These are phyloP conservation scores for Orchesella flavescens DNA, from an alignment of 2,888 invertebrate species.

Conservation along the genomic window DNA sequence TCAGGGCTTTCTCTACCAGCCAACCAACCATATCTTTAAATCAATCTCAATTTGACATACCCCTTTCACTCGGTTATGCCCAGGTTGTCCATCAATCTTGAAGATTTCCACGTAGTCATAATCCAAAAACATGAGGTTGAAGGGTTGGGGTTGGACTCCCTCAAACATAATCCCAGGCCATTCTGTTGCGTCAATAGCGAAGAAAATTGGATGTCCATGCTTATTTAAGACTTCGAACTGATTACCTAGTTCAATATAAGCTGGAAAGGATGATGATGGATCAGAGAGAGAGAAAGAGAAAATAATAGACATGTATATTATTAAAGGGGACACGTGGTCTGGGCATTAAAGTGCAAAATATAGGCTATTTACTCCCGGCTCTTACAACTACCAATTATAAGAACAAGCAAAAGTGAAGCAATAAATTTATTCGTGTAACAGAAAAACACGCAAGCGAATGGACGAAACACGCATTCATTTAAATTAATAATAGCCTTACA, in stretches of 20 bases:
- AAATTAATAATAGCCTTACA: background rate
- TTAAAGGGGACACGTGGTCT: no score
- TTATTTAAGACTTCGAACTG: constrained; percentile 67
- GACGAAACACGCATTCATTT: background rate
- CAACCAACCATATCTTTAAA: constrained; percentile 1
- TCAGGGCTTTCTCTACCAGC: constrained; percentile 18
- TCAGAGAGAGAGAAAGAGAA: constrained; percentile 8
- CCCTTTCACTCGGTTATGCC: constrained; percentile 61
- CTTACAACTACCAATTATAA: no score
- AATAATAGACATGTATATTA: background rate
- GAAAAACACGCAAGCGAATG: background rate
- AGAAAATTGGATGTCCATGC: constrained; percentile 65
- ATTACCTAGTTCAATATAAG: constrained; percentile 65
- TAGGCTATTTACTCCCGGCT: no score
- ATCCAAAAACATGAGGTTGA: constrained; percentile 67
- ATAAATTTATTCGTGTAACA: no score
- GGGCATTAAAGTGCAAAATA: background rate
- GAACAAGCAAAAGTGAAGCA: no score
- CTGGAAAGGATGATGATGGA: no score
- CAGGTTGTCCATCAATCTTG: constrained; percentile 66
- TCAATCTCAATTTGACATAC: constrained; percentile 42
- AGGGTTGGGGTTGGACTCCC: constrained; percentile 60
- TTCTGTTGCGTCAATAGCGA: constrained; percentile 67
- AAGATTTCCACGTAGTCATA: constrained; percentile 67
- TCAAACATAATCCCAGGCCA: constrained; percentile 64